Evolutionary conservation across 2,113 vertebrate genomes (phyloP), one percentile per base, ranked within the genome.

Genomic region (Lophochroa leadbeateri): DNA sequence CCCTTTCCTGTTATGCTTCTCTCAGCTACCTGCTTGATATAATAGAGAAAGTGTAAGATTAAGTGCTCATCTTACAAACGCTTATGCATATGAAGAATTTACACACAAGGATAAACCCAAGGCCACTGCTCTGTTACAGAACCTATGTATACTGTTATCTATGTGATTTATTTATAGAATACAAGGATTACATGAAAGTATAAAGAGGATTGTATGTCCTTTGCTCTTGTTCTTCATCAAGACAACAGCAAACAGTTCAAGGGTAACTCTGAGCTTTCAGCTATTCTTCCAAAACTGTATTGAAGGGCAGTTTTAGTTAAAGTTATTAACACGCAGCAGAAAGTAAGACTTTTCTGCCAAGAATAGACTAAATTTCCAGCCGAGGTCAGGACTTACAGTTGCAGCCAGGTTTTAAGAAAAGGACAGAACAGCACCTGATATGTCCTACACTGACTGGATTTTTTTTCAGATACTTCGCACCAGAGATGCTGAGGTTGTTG

Each of bases 391-490:
- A 63, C 10, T 58, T 4, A 4, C 18, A 74, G 21, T 2, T 44
- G 43, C 53, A 86, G 55, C 4, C 46, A 87, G 46, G 16, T 75
- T 88, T 68, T 63, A 63, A 86, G 67, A 82, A 65, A 74, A 82
- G 13, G 29, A 39, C n/a, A 76, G 20, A 31, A 46, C 35, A 74
- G 24, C 18, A 31, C 25, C 27, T 57, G 46, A n/a, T 46, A n/a
- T 0, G 0, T 24, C 10, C 31, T n/a, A 6, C 0, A 1, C 9
- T 21, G 11, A 18, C 15, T n/a, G 35, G 15, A 16, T 84, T 68
- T 87, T 92, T 82, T 82, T 82, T 72, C 35, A 64, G 39, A 47
- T 6, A 11, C 9, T 58, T 39, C 67, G 20, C 27, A 27, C 17
- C 1, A 6, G 49, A 49, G 61, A 52, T 2, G 0, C 4, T 49